Conservation (phyloP, 2,113 vertebrate genomes). For the Hippoglossus stenolepis region DNA sequence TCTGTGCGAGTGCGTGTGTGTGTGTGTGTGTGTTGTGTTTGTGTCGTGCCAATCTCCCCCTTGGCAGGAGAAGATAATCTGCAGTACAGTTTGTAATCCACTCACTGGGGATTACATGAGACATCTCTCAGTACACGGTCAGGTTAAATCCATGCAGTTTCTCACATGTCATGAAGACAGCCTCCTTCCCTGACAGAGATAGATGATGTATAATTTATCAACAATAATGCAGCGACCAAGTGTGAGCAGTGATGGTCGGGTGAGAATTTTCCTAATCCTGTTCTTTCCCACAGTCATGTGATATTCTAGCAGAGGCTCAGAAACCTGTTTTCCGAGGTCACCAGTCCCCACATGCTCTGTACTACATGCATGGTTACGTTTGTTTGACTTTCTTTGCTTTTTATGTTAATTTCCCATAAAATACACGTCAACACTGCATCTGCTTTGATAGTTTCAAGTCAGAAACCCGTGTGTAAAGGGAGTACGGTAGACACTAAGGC, state of each 20-base stretch:
- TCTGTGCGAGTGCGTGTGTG: slow-evolving; percentile 24
- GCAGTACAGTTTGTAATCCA: neutral
- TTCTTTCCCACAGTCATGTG: slow-evolving; percentile 72
- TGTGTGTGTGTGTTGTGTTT: slow-evolving; percentile 20
- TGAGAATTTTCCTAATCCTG: slow-evolving; percentile 38
- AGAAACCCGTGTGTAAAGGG: neutral
- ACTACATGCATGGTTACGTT: slow-evolving; percentile 13
- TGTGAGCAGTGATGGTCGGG: slow-evolving; percentile 16
- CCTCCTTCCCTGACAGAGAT: neutral
- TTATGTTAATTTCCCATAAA: slow-evolving; percentile 9
- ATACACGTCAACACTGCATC: neutral
- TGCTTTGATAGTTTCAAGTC: neutral
- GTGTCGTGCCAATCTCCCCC: slow-evolving; percentile 30
- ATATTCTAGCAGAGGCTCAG: neutral
- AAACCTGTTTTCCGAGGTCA: slow-evolving; percentile 73
- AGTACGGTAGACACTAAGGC: neutral
- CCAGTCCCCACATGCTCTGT: slow-evolving; percentile 60
- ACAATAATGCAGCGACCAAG: neutral
- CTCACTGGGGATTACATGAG: neutral
- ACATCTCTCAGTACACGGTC: neutral
- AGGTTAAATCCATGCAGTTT: slow-evolving; percentile 6
- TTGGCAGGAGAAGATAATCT: slow-evolving; percentile 8
- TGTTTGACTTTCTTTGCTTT: slow-evolving; percentile 22
- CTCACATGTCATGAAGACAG: neutral
- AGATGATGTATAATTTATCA: neutral